Evolutionary conservation across 1,140 invertebrate genomes (phyloP), one percentile per base, ranked within the genome.

Genomic region (Zelostemma sp.): DNA sequence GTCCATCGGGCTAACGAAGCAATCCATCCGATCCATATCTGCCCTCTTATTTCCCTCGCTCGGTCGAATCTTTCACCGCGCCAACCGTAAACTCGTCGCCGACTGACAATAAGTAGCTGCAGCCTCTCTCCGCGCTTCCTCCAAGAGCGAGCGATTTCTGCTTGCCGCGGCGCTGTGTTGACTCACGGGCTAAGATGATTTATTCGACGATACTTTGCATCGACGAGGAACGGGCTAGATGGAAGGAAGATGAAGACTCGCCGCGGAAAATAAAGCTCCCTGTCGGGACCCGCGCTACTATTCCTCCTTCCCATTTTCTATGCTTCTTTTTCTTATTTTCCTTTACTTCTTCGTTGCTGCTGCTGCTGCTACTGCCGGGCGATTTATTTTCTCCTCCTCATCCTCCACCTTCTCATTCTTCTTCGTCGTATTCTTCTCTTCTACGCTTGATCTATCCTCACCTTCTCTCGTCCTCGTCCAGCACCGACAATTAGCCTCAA

Each of bases 401-500:
- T 46, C n/a, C n/a, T n/a, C n/a, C n/a, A n/a, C n/a, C n/a, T n/a
- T n/a, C 41, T 18, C 47, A 33, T 31, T 47, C 47, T 14, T 21
- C 15, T 12, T 47, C 31, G 21, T 48, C 61, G 19, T 50, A n/a
- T 61, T 61, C 38, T 57, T 48, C 46, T 48, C 3, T 28, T 50
- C 46, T 35, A 35, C 21, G 41, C 46, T 49, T 57, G 51, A 59
- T 53, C 62, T 50, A 56, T 63, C 62, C 59, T 62, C 63, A 51
- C 53, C 60, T 49, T 58, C 48, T 45, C 40, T 57, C 40, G 53
- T 65, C 50, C 64, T 69, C 41, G 71, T 72, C 73, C 71, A 71
- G 59, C 77, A 74, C 74, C 69, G 71, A 78, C 79, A 79, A 81
- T 81, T 81, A 81, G 78, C 72, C 67, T 76, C 77, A 80, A 66